These are phyloP conservation scores for Mola mola DNA, from an alignment of 2,113 vertebrate genomes.

Conservation along the genomic window DNA sequence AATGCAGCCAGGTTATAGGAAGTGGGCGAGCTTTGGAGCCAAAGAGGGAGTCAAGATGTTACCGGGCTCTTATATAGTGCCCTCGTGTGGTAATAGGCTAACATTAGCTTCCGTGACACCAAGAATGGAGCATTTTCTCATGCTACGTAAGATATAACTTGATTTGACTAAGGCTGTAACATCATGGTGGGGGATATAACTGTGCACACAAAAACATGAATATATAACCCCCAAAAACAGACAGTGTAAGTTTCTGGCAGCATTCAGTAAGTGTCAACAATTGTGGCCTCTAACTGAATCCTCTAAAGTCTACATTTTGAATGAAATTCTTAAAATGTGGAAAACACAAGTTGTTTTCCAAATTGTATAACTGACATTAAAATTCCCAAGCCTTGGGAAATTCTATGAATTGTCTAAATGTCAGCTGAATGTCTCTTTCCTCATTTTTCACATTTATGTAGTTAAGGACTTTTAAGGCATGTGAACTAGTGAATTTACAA, in stretches of 20 bases:
- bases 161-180: conserved; percentile 21
- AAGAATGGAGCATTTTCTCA: no score
- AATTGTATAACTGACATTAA: conserved; percentile 10
- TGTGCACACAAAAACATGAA: background rate
- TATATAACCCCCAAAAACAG: conserved; percentile 6
- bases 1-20: no score
- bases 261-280: conserved; percentile 51
- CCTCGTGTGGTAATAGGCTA: no score
- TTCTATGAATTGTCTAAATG: conserved; percentile 6
- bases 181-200: conserved; percentile 14
- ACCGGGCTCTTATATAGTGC: no score
- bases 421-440: conserved; percentile 29
- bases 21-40: no score
- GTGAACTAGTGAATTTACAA: no score
- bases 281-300: conserved; percentile 39
- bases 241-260: conserved; percentile 21
- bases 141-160: conserved; percentile 35
- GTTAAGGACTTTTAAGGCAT: no score
- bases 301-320: conserved; percentile 35
- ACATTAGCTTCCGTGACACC: no score
- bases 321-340: conserved; percentile 14
- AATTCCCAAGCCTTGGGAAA: background rate
- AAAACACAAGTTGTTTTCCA: conserved; percentile 7
- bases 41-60: no score
- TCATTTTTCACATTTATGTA: no score